A percentile compares a stretch with the other conserved stretches of the same genome.
These are phyloP conservation scores for Sarcophaga caerulescens DNA, from an alignment of 2,888 invertebrate species.

Conservation along the genomic window DNA sequence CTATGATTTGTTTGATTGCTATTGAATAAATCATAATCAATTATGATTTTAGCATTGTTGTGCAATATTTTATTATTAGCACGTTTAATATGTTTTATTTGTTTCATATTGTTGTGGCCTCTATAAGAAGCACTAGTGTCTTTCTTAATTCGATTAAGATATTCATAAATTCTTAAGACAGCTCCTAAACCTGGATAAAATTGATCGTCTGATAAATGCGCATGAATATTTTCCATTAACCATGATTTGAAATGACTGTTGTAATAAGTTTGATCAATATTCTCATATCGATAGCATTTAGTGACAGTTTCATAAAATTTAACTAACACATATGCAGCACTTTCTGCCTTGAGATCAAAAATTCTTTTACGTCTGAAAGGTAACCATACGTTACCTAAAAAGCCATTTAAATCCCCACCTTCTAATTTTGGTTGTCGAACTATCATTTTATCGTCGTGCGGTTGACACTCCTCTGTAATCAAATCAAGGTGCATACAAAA, in stretches of 20 bases:
- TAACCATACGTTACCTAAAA: conserved; percentile 77
- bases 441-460: conserved; percentile 75
- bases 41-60: not conserved
- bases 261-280: conserved; percentile 73
- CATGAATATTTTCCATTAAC: conserved; percentile 75
- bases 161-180: conserved; percentile 75
- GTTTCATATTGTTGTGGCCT: not conserved
- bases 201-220: conserved; percentile 76
- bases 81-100: not conserved
- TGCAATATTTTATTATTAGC: not conserved
- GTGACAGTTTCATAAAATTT: conserved; percentile 77
- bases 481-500: conserved; percentile 76
- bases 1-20: not conserved
- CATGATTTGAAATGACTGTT: conserved; percentile 76
- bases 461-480: conserved; percentile 67
- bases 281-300: conserved; percentile 77
- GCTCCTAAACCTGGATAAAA: conserved; percentile 80
- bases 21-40: not conserved
- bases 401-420: conserved; percentile 71
- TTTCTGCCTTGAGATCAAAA: conserved; percentile 76
- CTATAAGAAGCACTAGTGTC: not conserved
- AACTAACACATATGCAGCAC: conserved; percentile 76
- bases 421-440: conserved; percentile 78
- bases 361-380: conserved; percentile 77
- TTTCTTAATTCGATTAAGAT: conserved; percentile 67